phyloP scores from a whole-genome alignment of 2,113 vertebrate species.

The Tragelaphus scriptus region DNA sequence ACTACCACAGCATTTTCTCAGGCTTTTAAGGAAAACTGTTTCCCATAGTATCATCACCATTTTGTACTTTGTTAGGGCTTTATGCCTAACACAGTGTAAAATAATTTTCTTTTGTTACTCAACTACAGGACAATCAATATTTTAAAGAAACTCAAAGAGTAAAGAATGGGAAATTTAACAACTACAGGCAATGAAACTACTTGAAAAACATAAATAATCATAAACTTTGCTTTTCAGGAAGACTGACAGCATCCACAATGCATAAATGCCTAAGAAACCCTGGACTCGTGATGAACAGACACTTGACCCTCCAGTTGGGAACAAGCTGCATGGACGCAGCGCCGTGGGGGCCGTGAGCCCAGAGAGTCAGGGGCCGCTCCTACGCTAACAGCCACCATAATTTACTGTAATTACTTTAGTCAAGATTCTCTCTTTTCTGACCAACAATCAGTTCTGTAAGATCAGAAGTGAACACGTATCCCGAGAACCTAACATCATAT shows the following conservation, averaged over 20 bases:
- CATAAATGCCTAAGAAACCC: not conserved
- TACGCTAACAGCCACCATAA: not conserved
- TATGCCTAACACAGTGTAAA: not conserved
- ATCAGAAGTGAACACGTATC: not conserved
- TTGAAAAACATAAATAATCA: not conserved
- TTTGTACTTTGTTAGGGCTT: not conserved
- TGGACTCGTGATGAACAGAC: not conserved
- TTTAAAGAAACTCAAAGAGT: constrained; percentile 30
- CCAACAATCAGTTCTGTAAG: not conserved
- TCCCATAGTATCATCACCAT: not conserved
- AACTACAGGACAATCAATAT: not conserved
- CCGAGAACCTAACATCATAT: not conserved
- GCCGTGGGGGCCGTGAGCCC: accelerated
- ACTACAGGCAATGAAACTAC: not conserved
- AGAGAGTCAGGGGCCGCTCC: not conserved
- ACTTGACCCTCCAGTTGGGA: not conserved
- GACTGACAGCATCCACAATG: not conserved
- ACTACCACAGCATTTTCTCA: not conserved
- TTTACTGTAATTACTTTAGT: not conserved
- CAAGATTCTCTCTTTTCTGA: not conserved
- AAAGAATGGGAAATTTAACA: not conserved
- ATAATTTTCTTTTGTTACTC: constrained; percentile 5
- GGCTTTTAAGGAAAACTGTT: not conserved
- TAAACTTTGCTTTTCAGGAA: constrained; percentile 31
- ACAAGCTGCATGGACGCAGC: not conserved